Percentiles rank a stretch among this genome's conserved stretches.
Evolutionary conservation across 2,113 vertebrate species (phyloP).

Genomic region (Hippocampus comes): DNA sequence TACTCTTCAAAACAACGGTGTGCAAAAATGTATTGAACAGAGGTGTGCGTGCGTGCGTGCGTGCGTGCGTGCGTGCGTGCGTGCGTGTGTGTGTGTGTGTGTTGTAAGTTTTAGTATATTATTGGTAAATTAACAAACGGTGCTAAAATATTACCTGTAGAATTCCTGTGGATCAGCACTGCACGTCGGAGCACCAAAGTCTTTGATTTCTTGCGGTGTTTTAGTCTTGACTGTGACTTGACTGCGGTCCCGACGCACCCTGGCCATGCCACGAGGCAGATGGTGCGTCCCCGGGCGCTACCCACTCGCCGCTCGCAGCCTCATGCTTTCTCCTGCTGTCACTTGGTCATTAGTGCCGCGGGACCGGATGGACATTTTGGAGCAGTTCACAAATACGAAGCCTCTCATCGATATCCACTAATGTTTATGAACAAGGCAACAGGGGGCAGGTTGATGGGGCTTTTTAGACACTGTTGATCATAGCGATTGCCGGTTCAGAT

Average conservation of each 20-base stretch:
- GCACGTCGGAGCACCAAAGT: slow-evolving; percentile 32
- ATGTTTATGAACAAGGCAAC: slow-evolving; percentile 9
- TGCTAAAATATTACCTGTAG: no score
- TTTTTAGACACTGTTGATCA: slow-evolving; percentile 5
- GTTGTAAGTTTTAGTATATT: no score
- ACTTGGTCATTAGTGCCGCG: slow-evolving; percentile 49
- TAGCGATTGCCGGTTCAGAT: not conserved
- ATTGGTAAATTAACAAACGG: not conserved
- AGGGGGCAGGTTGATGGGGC: not conserved
- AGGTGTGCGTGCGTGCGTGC: no score
- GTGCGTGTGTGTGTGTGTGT: not conserved
- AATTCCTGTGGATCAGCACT: not conserved
- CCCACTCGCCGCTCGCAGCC: slow-evolving; percentile 32
- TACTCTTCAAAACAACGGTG: no score
- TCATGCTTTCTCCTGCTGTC: slow-evolving; percentile 51
- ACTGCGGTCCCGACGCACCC: slow-evolving; percentile 64
- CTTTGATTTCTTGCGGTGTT: slow-evolving; percentile 38
- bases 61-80: not conserved
- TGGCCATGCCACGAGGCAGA: slow-evolving; percentile 67
- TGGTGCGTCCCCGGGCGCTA: slow-evolving; percentile 62
- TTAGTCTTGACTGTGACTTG: slow-evolving; percentile 65
- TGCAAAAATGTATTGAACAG: no score
- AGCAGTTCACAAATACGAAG: slow-evolving; percentile 44
- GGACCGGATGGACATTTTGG: slow-evolving; percentile 41
- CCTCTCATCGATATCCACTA: slow-evolving; percentile 8